phyloP scores from a whole-genome alignment of 1,140 invertebrate species.

The Leptonema lineaticorne region DNA sequence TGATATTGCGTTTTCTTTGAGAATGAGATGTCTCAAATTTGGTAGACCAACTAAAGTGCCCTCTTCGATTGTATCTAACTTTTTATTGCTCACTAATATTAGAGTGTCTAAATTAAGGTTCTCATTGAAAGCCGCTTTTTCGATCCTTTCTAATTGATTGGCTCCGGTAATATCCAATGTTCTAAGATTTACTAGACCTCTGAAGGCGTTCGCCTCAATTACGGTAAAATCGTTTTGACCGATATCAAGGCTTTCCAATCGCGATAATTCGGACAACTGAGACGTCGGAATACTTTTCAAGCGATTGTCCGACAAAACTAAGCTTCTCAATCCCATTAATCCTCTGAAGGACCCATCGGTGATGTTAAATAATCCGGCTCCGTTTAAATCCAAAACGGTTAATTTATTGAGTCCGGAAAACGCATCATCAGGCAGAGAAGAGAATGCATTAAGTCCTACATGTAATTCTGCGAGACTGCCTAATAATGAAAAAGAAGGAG shows the following conservation, averaged over 20 bases:
- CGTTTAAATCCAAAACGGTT: conserved; percentile 74
- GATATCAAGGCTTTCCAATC: conserved; percentile 76
- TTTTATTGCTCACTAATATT: conserved; percentile 74
- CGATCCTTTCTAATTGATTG: conserved; percentile 66
- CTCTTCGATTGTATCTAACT: conserved; percentile 68
- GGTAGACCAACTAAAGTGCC: conserved; percentile 75
- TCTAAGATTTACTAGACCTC: conserved; percentile 72
- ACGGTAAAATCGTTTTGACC: conserved; percentile 78
- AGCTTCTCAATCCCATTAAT: conserved; percentile 67
- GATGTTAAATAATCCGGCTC: conserved; percentile 76
- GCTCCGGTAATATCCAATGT: conserved; percentile 76
- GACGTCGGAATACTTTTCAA: conserved; percentile 72
- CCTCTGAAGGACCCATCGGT: conserved; percentile 74
- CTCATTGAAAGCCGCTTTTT: conserved; percentile 73
- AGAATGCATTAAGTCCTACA: conserved; percentile 80
- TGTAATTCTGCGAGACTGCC: conserved; percentile 78
- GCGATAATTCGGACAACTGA: conserved; percentile 67
- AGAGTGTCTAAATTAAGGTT: conserved; percentile 81
- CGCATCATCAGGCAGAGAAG: conserved; percentile 68
- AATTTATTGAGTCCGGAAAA: conserved; percentile 75
- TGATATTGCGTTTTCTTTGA: conserved; percentile 77
- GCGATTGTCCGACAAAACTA: conserved; percentile 79
- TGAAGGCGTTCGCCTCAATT: conserved; percentile 70
- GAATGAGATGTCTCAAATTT: conserved; percentile 70
- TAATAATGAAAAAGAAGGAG: conserved; percentile 67